Base-by-base conservation (phyloP, 2,113 vertebrate species). In the Trichomycterus rosablanca region DNA sequence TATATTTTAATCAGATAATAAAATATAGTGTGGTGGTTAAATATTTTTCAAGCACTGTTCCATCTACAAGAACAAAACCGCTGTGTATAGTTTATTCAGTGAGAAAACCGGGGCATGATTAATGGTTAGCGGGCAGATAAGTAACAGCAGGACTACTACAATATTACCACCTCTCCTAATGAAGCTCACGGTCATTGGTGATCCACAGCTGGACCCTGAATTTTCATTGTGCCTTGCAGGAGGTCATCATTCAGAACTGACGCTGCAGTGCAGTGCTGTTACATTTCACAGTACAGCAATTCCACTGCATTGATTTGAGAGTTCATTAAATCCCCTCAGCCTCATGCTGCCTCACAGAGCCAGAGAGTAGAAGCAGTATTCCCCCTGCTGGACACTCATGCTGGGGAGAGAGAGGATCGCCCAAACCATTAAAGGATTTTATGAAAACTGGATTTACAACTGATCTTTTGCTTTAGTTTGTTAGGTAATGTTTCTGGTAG, bases 261-360 rank as follows among this genome's bases (percentile, higher is more conserved):
- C 34, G 14, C 34, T 63, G 65, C 74, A 70, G 76, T 71, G 52
- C 63, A 54, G 56, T 58, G 45, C 69, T 73, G 72, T 71, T 76
- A 66, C 52, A 6, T 51, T 55, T 39, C 45, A 45, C n/a, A n/a
- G n/a, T n/a, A n/a, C n/a, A n/a, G n/a, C n/a, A n/a, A n/a, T n/a
- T n/a, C n/a, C n/a, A n/a, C n/a, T n/a, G n/a, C n/a, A n/a, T n/a
- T n/a, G n/a, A n/a, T n/a, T n/a, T n/a, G n/a, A n/a, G n/a, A n/a
- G n/a, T n/a, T n/a, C n/a, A n/a, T n/a, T n/a, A 40, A 35, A 72
- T 40, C 44, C 46, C 48, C 66, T 53, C 42, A 60, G 34, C 4
- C 34, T 35, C 30, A n/a, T n/a, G n/a, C 14, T 35, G 34, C 9
- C 34, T 35, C 34, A 35, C 9, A 35, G 14, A 35, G 14, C 9